phyloP scores from a whole-genome alignment of 2,113 vertebrate genomes.

The Callopanchax toddi region DNA sequence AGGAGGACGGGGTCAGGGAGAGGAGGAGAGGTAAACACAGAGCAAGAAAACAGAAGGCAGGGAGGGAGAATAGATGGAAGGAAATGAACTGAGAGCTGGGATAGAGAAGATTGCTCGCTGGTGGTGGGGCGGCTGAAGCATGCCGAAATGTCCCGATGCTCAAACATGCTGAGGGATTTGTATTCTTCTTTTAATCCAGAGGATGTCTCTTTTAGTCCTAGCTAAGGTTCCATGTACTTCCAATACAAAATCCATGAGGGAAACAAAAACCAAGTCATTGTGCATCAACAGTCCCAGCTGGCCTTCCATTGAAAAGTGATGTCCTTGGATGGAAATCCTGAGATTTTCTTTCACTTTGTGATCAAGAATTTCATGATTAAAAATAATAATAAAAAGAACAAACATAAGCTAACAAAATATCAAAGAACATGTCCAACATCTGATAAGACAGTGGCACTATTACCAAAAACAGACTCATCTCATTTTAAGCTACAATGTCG shows the following conservation, averaged over 20 bases:
- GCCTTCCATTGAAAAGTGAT: conserved; percentile 1
- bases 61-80: background rate
- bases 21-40: conserved; percentile 1
- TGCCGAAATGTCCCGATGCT: conserved; percentile 16
- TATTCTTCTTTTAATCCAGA: conserved; percentile 14
- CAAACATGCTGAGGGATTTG: background rate
- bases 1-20: background rate
- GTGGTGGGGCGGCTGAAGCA: background rate
- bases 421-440: conserved; percentile 10
- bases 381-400: conserved; percentile 18
- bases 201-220: conserved; percentile 1
- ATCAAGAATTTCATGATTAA: conserved; percentile 2
- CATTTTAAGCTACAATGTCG: background rate
- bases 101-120: conserved; percentile 2
- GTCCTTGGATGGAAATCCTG: conserved; percentile 1
- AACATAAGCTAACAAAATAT: conserved; percentile 30
- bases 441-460: background rate
- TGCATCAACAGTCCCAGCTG: background rate
- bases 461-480: background rate
- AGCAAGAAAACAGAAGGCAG: background rate
- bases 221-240: conserved; percentile 4
- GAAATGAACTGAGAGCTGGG: conserved; percentile 15
- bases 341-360: conserved; percentile 5
- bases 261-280: too few relatives aligned
- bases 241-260: too few relatives aligned